Conservation (phyloP, 35 echinoderm and acorn worm genomes). For the Acanthaster planci region DNA sequence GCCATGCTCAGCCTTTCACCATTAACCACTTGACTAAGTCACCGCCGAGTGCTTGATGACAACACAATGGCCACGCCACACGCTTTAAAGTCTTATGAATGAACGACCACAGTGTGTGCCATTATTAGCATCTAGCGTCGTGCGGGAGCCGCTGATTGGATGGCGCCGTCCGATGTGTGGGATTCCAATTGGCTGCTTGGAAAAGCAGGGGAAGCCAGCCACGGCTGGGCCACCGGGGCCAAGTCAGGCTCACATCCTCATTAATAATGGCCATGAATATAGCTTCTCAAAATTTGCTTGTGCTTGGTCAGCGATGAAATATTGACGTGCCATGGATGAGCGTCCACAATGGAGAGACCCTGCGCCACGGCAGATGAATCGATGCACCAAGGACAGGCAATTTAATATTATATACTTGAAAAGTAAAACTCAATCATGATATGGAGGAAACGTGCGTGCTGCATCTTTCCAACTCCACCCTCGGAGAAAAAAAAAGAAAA, state of each 20-base stretch:
- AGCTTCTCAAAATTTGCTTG: constrained; percentile 27
- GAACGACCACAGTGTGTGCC: background rate
- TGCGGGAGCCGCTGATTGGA: background rate
- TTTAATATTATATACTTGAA: constrained; percentile 25
- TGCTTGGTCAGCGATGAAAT: constrained; percentile 31
- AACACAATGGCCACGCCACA: constrained; percentile 2
- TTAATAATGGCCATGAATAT: constrained; percentile 34
- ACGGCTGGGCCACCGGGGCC: background rate
- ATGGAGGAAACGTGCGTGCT: background rate
- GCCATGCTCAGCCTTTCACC: constrained; percentile 12
- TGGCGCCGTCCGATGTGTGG: background rate
- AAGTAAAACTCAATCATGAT: constrained; percentile 20
- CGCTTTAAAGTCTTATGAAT: constrained; percentile 10
- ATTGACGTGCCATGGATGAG: constrained; percentile 30
- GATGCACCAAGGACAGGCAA: constrained; percentile 23
- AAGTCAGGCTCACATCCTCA: constrained; percentile 25
- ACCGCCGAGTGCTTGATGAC: background rate
- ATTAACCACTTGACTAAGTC: constrained; percentile 29
- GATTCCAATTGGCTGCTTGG: background rate
- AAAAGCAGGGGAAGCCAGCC: background rate
- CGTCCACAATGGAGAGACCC: constrained; percentile 11
- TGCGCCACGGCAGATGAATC: background rate
- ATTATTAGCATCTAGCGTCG: constrained; percentile 1
- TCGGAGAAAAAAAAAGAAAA: too few relatives aligned
- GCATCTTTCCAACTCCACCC: background rate